phyloP scores from a whole-genome alignment of 2,797 vertebrate genomes.

The Avahi laniger region DNA sequence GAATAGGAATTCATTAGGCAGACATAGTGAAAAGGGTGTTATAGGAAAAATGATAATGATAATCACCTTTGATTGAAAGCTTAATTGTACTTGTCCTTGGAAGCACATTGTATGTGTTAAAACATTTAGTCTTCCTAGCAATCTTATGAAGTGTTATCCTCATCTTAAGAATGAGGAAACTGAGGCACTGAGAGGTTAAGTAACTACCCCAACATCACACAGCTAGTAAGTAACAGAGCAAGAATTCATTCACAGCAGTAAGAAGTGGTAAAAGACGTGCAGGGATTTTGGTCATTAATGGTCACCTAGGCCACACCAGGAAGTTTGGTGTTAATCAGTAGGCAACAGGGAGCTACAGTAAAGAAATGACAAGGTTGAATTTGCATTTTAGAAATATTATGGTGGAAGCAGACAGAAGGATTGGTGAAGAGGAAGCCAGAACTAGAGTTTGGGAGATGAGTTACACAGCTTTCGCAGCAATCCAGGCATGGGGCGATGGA shows the following conservation, averaged over 20 bases:
- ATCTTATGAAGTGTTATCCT: background rate
- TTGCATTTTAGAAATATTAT: background rate
- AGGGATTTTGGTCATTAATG: background rate
- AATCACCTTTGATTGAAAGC: background rate
- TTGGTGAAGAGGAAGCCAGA: background rate
- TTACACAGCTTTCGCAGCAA: background rate
- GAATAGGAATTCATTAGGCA: background rate
- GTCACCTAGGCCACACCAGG: too few species aligned
- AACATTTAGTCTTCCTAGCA: background rate
- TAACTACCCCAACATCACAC: background rate
- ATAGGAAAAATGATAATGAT: background rate
- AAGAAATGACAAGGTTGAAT: background rate
- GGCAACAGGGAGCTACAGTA: background rate
- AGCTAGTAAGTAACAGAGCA: background rate
- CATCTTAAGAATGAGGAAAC: constrained; percentile 32
- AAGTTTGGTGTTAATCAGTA: background rate
- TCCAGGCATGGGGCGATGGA: background rate
- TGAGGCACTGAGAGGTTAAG: background rate
- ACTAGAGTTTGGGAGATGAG: background rate
- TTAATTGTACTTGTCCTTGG: background rate
- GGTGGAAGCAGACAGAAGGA: background rate
- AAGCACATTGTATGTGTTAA: background rate
- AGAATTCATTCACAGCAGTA: background rate
- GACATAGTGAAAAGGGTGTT: background rate
- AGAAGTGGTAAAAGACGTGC: background rate